Evolutionary conservation across 2,888 invertebrate species (phyloP).

Genomic region (Eristalinus sepulchralis): DNA sequence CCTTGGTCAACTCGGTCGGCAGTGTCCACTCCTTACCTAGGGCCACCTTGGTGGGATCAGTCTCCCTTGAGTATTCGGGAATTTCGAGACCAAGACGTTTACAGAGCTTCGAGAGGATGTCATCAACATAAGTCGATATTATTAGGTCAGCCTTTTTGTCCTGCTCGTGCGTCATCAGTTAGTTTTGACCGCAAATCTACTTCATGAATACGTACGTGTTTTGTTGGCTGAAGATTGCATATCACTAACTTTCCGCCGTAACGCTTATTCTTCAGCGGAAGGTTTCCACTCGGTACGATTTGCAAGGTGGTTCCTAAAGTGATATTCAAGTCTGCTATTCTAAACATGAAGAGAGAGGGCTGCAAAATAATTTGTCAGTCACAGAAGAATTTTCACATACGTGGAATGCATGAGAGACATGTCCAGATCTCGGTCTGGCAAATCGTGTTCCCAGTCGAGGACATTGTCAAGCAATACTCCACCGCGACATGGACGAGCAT

Average conservation of each 20-base stretch:
- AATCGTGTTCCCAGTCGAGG: conserved; percentile 97
- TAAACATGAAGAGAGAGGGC: conserved; percentile 77
- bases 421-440: conserved; percentile 92
- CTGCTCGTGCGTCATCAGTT: conserved; percentile 80
- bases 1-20: conserved; percentile 83
- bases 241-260: conserved; percentile 94
- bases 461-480: conserved; percentile 95
- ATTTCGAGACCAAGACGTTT: conserved; percentile 88
- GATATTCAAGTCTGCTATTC: conserved; percentile 95
- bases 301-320: conserved; percentile 98
- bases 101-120: conserved; percentile 88
- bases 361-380: not conserved
- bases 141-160: conserved; percentile 94
- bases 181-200: not conserved
- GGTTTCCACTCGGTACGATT: conserved; percentile 97
- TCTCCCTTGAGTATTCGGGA: conserved; percentile 85
- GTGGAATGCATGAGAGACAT: conserved; percentile 92
- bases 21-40: conserved; percentile 87
- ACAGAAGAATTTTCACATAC: conserved; percentile 72
- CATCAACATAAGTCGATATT: conserved; percentile 94
- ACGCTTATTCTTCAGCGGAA: conserved; percentile 92
- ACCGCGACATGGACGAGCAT: conserved; percentile 91
- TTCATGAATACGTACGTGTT: conserved; percentile 87
- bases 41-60: conserved; percentile 85
- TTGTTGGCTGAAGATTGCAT: conserved; percentile 98